These are phyloP conservation scores for Papilio protenor DNA, from an alignment of 2,888 invertebrate genomes.

Conservation along the genomic window DNA sequence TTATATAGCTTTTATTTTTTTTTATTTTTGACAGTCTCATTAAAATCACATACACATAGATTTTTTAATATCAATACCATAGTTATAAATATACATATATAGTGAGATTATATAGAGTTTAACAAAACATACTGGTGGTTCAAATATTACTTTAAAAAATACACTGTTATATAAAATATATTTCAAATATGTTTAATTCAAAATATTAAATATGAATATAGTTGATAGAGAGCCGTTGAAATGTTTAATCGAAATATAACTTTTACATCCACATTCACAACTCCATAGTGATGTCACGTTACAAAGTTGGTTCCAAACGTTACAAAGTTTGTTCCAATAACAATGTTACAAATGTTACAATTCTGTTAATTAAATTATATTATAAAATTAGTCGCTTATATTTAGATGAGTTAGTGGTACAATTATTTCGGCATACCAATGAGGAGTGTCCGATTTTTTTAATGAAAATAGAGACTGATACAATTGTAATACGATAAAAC, in stretches of 20 bases:
- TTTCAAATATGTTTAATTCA: slow-evolving; percentile 52
- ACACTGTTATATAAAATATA: slow-evolving; percentile 56
- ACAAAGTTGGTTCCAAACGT: slow-evolving; percentile 20
- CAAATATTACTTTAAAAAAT: slow-evolving; percentile 59
- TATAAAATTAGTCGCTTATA: slow-evolving; percentile 54
- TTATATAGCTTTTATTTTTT: slow-evolving; percentile 55
- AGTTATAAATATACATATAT: slow-evolving; percentile 68
- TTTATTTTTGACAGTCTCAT: slow-evolving; percentile 50
- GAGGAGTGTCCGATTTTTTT: slow-evolving; percentile 50
- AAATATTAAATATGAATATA: slow-evolving; percentile 37
- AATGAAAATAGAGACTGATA: slow-evolving; percentile 40
- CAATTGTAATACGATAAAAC: slow-evolving; percentile 26
- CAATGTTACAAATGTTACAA: slow-evolving; percentile 2
- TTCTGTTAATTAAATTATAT: slow-evolving; percentile 34
- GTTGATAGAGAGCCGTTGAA: slow-evolving; percentile 41
- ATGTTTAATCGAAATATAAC: slow-evolving; percentile 46
- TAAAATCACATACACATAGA: slow-evolving; percentile 51
- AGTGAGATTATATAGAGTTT: slow-evolving; percentile 74
- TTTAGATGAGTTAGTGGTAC: slow-evolving; percentile 55
- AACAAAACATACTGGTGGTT: slow-evolving; percentile 77
- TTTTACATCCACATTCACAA: slow-evolving; percentile 36
- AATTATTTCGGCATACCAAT: slow-evolving; percentile 50
- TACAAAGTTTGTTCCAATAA: slow-evolving; percentile 5
- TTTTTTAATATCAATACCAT: slow-evolving; percentile 56
- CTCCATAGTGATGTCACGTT: slow-evolving; percentile 38